Conservation (phyloP, 2,113 vertebrate genomes). For the Tetrax tetrax region DNA sequence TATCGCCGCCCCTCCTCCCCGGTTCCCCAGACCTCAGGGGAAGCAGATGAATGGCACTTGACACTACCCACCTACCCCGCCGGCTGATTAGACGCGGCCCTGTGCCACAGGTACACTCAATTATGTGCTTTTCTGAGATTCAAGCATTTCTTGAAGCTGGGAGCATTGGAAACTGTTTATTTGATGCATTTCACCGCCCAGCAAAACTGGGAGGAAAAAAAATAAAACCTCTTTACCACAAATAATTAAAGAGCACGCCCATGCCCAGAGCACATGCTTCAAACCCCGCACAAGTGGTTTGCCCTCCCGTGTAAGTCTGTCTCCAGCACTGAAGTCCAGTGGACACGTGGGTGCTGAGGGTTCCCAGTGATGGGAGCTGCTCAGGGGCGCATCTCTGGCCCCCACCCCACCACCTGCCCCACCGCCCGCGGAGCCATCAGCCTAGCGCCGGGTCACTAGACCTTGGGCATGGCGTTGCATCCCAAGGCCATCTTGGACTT, state of each 20-base stretch:
- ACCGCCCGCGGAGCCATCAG: background rate
- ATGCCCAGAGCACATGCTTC: rapidly evolving
- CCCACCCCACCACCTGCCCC: background rate
- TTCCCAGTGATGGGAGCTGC: background rate
- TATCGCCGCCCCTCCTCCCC: constrained; percentile 68
- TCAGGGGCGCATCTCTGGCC: background rate
- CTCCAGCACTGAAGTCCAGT: rapidly evolving
- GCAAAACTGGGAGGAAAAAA: background rate
- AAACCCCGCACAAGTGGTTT: background rate
- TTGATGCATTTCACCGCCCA: background rate
- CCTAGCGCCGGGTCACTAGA: rapidly evolving
- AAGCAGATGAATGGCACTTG: constrained; percentile 79
- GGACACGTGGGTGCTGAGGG: rapidly evolving
- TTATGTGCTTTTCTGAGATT: constrained; percentile 62
- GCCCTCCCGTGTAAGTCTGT: rapidly evolving
- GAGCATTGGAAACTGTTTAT: constrained; percentile 43
- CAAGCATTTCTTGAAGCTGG: constrained; percentile 53
- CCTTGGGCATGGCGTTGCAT: rapidly evolving
- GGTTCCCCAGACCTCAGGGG: constrained; percentile 74
- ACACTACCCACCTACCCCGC: constrained; percentile 71
- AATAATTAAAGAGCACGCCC: background rate
- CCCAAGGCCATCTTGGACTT: rapidly evolving
- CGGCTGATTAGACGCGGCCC: constrained; percentile 76
- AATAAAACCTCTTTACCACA: background rate
- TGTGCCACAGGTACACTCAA: constrained; percentile 74